A percentile compares a stretch with the other conserved stretches of the same genome.
Conservation (phyloP, 2,888 invertebrate species). For the Mythimna albipuncta region DNA sequence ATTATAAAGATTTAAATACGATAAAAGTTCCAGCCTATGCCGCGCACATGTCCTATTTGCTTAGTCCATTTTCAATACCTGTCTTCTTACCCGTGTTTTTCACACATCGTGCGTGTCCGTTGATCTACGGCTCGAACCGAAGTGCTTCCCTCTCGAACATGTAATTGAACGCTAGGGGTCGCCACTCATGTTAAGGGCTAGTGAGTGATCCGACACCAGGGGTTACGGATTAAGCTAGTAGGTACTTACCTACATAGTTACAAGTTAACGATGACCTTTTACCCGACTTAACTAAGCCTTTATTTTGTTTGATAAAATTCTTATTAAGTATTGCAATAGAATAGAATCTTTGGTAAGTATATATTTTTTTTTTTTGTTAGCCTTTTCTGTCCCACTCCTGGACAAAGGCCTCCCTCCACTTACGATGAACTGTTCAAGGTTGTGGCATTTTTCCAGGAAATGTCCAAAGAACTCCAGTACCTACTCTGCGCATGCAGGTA, state of each 20-base stretch:
- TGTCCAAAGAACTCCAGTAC: too few relatives aligned
- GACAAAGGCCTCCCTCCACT: too few relatives aligned
- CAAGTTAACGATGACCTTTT: constrained; percentile 7
- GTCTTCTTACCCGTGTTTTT: neutral
- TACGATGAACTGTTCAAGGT: too few relatives aligned
- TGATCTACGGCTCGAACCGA: constrained; percentile 6
- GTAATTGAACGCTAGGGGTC: constrained; percentile 51
- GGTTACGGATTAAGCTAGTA: constrained; percentile 9
- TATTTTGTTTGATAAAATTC: neutral
- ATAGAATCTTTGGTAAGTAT: too few relatives aligned
- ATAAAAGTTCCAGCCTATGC: too few relatives aligned
- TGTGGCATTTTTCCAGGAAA: too few relatives aligned
- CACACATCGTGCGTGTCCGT: constrained; percentile 2
- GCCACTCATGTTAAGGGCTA: constrained; percentile 8
- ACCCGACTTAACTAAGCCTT: neutral
- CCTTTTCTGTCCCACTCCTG: too few relatives aligned
- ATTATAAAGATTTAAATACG: too few relatives aligned
- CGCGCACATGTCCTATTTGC: neutral
- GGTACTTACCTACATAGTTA: constrained; percentile 5
- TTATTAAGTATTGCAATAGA: neutral
- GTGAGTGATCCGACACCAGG: constrained; percentile 33
- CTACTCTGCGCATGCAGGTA: too few relatives aligned
- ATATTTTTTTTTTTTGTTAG: too few relatives aligned
- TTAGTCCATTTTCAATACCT: neutral
- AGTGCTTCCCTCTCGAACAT: constrained; percentile 30